Evolutionary conservation across 2,888 invertebrate species (phyloP), one percentile per base, ranked within the genome.

Genomic region (Ochropleura leucogaster): DNA sequence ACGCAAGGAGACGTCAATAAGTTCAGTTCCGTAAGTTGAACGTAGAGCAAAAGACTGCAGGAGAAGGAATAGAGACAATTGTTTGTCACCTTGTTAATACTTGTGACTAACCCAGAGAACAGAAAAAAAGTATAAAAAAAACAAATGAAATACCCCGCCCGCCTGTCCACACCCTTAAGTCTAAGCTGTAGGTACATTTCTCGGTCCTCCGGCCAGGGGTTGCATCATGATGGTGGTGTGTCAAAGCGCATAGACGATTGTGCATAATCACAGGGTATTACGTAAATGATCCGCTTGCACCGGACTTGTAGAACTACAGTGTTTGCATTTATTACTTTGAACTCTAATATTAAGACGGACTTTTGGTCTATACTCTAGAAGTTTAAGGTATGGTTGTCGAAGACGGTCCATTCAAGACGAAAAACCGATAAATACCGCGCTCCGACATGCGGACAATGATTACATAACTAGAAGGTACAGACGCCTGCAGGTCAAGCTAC

Each of bases 171-270:
- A n/a, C 16, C 82, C 44, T 85, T 57, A 44, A 7, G 18, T 51
- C 3, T 77, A 70, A 68, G 18, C 42, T 72, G 55, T 30, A 30
- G 30, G 30, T 67, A 76, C 53, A 57, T 75, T 60, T 72, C 69
- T 60, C 18, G 46, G 47, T 85, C 14, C 76, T 62, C 3, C 53
- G 69, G 72, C 62, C 62, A 77, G 69, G 67, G 77, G n/a, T 40
- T 55, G 59, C 67, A 64, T 66, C 68, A 74, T 74, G 71, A 64
- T 72, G 63, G 46, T 47, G 68, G 65, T 49, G 72, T 71, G 77
- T 83, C 81, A 81, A 87, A 85, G 77, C 83, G 83, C 87, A 87
- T 76, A 85, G 78, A 71, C 86, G 83, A 85, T 77, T 74, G 78
- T 62, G 80, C 68, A 80, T 79, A 87, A 83, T 83, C 86, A 40